Conservation (phyloP, 2,888 invertebrate genomes). For the Loripinus fragilis region DNA sequence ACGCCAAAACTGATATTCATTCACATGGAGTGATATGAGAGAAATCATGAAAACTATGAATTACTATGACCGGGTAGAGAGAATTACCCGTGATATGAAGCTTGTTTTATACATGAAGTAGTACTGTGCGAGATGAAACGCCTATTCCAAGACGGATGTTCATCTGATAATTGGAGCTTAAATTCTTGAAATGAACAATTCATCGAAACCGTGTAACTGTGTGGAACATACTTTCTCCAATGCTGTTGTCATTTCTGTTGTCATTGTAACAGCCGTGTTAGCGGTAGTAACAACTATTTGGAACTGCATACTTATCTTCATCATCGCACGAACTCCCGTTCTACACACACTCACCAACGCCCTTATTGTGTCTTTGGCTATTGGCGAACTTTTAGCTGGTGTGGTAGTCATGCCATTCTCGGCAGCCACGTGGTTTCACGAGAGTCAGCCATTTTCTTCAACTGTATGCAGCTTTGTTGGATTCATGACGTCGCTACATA, state of each 20-base stretch:
- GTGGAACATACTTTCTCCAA: not conserved
- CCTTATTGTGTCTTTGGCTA: slow-evolving; percentile 65
- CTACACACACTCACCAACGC: slow-evolving; percentile 72
- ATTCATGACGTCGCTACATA: slow-evolving; percentile 44
- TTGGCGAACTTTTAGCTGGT: slow-evolving; percentile 64
- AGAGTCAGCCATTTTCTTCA: slow-evolving; percentile 39
- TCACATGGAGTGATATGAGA: no score
- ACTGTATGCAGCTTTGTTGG: slow-evolving; percentile 48
- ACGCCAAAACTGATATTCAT: no score
- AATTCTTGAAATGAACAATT: slow-evolving; percentile 6
- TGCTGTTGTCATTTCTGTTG: slow-evolving; percentile 32
- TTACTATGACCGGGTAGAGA: no score
- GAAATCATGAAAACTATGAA: no score
- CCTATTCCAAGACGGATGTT: no score
- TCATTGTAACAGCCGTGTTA: slow-evolving; percentile 44
- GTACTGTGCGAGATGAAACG: no score
- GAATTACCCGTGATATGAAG: no score
- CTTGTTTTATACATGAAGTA: no score
- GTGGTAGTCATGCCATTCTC: slow-evolving; percentile 63
- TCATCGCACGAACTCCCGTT: slow-evolving; percentile 57
- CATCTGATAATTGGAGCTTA: no score
- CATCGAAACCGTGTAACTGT: not conserved
- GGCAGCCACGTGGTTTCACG: slow-evolving; percentile 41
- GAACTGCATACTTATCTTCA: slow-evolving; percentile 58
- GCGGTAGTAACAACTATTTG: slow-evolving; percentile 42